Base-by-base conservation (phyloP, 2,888 invertebrate species). In the Harpalus rubripes region DNA sequence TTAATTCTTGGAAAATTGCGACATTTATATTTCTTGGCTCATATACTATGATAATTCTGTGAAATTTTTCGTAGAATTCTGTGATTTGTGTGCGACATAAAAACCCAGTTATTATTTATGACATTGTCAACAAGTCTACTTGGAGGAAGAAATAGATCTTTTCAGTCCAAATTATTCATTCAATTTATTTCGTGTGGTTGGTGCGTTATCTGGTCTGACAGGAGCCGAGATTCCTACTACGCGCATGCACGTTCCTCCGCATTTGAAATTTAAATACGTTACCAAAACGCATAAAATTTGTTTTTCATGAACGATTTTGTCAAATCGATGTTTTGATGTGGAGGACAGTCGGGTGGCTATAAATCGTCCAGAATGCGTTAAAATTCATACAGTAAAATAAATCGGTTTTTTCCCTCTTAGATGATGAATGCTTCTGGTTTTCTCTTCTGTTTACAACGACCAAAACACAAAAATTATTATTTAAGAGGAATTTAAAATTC, bases 291-390 rank as follows among this genome's bases (percentile, higher is more conserved):
- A 82, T 74, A 74, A 82, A 82, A 72, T 72, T 82, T 82, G 81
- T 81, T 81, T 81, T 81, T 68, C 81, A 81, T 81, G 81, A 81
- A 68, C 81, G 81, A 81, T 81, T 81, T 81, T 81, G 81, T 81
- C 81, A 81, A 81, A 81, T 81, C 81, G 81, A 81, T 81, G 81
- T 82, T 82, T 82, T 72, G 82, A 82, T 82, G 82, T 18, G 74
- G 41, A 26, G 82, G 82, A 82, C 82, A 82, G 82, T 72, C n/a
- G 74, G 58, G 22, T 58, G 18, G 82, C 72, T 59, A 82, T 74
- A 82, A 82, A 74, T 74, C 74, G 82, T 41, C 72, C 39, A 82
- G 82, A 82, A 82, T 58, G 58, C 82, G 74, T 82, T 82, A 82
- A 82, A 72, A 82, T 82, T 82, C 82, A 82, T 82, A 82, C 74